phyloP scores from a whole-genome alignment of 2,888 invertebrate genomes.

The Melieria omissa region DNA sequence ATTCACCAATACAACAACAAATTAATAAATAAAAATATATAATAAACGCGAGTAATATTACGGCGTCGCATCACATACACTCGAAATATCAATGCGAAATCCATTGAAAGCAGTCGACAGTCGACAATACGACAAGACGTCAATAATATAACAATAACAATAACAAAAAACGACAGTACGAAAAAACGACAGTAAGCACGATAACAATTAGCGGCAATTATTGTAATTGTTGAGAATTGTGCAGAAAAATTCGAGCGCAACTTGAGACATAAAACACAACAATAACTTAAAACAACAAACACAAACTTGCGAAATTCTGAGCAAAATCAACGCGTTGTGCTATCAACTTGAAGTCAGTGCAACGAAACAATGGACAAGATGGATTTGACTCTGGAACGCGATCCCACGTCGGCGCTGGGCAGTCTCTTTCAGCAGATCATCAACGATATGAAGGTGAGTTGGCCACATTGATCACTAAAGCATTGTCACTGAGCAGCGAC shows the following conservation, averaged over 20 bases:
- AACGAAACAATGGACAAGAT: slow-evolving; percentile 48
- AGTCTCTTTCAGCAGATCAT: slow-evolving; percentile 95
- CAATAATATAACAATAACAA: slow-evolving; percentile 11
- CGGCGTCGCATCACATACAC: too few relatives aligned
- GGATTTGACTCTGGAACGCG: slow-evolving; percentile 70
- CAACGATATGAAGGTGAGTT: slow-evolving; percentile 94
- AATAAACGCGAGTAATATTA: too few relatives aligned
- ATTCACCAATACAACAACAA: too few relatives aligned
- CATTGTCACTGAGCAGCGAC: background rate
- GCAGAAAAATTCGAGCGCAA: background rate
- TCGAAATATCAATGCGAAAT: too few relatives aligned
- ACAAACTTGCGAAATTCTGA: too few relatives aligned
- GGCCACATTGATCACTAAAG: background rate
- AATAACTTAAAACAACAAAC: slow-evolving; percentile 20
- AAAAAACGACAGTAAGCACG: background rate
- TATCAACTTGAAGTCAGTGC: slow-evolving; percentile 11
- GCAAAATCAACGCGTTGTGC: background rate
- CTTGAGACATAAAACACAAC: slow-evolving; percentile 27
- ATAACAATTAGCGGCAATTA: slow-evolving; percentile 15
- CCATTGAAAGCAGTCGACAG: background rate
- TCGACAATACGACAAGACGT: background rate
- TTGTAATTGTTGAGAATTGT: slow-evolving; percentile 9
- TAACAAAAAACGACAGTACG: background rate
- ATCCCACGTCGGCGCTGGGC: slow-evolving; percentile 90
- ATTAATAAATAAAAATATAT: too few relatives aligned